Evolutionary conservation across 1,140 invertebrate species (phyloP).

Genomic region (Drosophila malerkotliana): DNA sequence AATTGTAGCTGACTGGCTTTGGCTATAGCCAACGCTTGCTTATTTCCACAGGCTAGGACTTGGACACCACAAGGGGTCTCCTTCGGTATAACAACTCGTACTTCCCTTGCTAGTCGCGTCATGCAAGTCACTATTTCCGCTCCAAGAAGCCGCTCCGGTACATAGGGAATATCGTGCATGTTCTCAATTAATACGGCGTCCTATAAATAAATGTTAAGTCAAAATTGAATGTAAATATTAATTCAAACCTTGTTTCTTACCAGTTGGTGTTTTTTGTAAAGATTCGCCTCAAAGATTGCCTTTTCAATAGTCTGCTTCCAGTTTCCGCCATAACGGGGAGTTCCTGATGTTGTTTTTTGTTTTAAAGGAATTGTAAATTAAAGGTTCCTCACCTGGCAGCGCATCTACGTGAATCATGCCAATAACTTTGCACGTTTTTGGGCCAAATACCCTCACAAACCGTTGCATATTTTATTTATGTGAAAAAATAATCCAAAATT

Average conservation of each 20-base stretch:
- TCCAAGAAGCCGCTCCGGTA: slow-evolving; percentile 85
- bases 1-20: slow-evolving; percentile 90
- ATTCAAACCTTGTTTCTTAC: background rate
- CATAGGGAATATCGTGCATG: slow-evolving; percentile 94
- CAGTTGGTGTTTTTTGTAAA: slow-evolving; percentile 63
- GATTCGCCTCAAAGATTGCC: slow-evolving; percentile 57
- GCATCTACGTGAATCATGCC: slow-evolving; percentile 91
- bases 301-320: slow-evolving; percentile 71
- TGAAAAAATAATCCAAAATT: background rate
- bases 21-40: slow-evolving; percentile 91
- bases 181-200: slow-evolving; percentile 93
- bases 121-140: slow-evolving; percentile 90
- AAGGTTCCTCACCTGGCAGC: slow-evolving; percentile 87
- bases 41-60: slow-evolving; percentile 91
- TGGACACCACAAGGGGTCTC: slow-evolving; percentile 87
- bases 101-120: slow-evolving; percentile 86
- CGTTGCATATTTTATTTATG: slow-evolving; percentile 68
- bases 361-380: slow-evolving; percentile 2
- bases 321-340: slow-evolving; percentile 69
- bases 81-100: slow-evolving; percentile 84
- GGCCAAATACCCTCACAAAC: slow-evolving; percentile 83
- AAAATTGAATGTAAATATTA: slow-evolving; percentile 11
- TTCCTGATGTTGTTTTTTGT: slow-evolving; percentile 51
- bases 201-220: slow-evolving; percentile 82
- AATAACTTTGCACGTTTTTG: slow-evolving; percentile 86